A percentile compares a stretch with the other conserved stretches of the same genome.
phyloP scores from a whole-genome alignment of 2,888 invertebrate genomes.

The Polyploca ridens region DNA sequence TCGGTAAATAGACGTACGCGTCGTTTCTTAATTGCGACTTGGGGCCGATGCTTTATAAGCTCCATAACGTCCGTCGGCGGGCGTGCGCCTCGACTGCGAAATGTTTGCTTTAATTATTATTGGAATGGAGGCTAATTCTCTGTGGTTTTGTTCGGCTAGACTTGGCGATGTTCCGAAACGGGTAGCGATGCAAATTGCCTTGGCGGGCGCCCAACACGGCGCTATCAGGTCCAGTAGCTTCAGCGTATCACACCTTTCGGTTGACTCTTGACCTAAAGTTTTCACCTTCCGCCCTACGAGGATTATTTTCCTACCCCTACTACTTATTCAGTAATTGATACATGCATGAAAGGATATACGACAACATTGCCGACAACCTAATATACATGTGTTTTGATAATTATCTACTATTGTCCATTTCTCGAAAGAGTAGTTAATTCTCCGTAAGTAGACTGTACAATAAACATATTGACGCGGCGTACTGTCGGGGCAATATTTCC shows the following conservation, averaged over 20 bases:
- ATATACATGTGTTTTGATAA: no score
- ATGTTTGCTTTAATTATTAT: constrained; percentile 85
- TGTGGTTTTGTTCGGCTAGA: constrained; percentile 85
- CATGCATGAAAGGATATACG: no score
- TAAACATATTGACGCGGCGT: constrained; percentile 30
- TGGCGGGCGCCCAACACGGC: constrained; percentile 83
- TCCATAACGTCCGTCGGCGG: constrained; percentile 80
- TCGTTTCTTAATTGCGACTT: constrained; percentile 82
- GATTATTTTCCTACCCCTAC: not conserved
- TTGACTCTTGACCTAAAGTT: constrained; percentile 50
- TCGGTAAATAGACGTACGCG: constrained; percentile 80
- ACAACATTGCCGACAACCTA: no score
- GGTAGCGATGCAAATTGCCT: constrained; percentile 84
- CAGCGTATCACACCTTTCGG: constrained; percentile 60
- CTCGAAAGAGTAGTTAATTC: constrained; percentile 3
- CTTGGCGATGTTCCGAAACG: constrained; percentile 85
- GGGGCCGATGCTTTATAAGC: constrained; percentile 82
- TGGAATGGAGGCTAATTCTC: constrained; percentile 84
- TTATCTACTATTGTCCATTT: not conserved
- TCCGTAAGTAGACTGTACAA: constrained; percentile 17
- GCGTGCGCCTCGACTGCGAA: constrained; percentile 78
- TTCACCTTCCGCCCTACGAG: constrained; percentile 12
- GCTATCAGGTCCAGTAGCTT: constrained; percentile 63
- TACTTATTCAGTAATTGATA: not conserved
- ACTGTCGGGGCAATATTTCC: constrained; percentile 73